Evolutionary conservation across 2,888 invertebrate species (phyloP).

Genomic region (Pycnomerus fuliginosus): DNA sequence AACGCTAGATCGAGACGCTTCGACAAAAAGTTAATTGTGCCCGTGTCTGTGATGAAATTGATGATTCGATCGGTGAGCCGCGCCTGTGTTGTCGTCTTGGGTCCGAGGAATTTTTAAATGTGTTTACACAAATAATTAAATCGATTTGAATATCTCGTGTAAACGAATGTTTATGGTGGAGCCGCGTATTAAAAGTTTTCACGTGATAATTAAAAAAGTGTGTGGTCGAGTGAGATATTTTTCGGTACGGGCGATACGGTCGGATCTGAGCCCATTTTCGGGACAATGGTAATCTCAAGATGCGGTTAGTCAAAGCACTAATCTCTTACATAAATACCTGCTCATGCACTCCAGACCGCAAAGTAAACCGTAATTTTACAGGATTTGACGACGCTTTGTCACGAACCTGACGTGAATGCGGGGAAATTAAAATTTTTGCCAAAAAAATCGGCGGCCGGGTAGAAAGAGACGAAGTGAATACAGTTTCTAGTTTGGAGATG

Average conservation of each 20-base stretch:
- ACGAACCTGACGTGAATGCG: too few relatives aligned
- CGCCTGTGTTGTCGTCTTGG: too few relatives aligned
- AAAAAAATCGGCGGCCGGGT: too few relatives aligned
- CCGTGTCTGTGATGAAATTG: too few relatives aligned
- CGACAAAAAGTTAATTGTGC: too few relatives aligned
- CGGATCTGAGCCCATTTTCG: conserved; percentile 28
- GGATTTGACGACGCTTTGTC: too few relatives aligned
- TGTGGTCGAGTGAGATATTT: conserved; percentile 13
- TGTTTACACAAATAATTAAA: conserved; percentile 21
- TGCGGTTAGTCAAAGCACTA: conserved; percentile 36
- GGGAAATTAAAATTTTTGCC: too few relatives aligned
- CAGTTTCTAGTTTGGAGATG: conserved; percentile 5
- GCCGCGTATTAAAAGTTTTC: conserved; percentile 4
- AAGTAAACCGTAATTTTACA: conserved; percentile 32
- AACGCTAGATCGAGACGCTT: conserved; percentile 3
- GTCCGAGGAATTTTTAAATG: conserved; percentile 20
- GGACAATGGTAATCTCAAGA: conserved; percentile 35
- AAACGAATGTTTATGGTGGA: conserved; percentile 4
- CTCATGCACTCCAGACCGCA: conserved; percentile 30
- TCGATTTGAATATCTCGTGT: conserved; percentile 11
- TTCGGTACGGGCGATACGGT: background rate
- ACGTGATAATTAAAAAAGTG: conserved; percentile 23
- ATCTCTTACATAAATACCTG: conserved; percentile 38
- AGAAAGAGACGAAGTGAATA: too few relatives aligned
- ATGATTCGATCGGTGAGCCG: too few relatives aligned